Evolutionary conservation across 2,113 vertebrate genomes (phyloP), one percentile per base, ranked within the genome.

Genomic region (Pangasianodon hypophthalmus): DNA sequence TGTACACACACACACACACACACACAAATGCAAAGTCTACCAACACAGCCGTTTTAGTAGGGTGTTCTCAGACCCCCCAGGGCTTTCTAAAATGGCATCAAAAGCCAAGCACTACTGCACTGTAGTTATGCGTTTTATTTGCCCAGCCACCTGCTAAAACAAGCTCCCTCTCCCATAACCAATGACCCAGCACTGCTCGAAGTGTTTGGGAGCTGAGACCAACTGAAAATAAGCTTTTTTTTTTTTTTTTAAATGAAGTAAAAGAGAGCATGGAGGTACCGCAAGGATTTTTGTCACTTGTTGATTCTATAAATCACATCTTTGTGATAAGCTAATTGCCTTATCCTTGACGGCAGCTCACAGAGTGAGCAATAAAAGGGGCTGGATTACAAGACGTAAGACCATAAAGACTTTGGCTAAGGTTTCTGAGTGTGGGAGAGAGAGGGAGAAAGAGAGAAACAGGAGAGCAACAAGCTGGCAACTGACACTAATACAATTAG

Each of bases 321-420:
- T 95, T 88, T 91, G 92, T 90, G 94, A 96, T 96, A 96, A 96
- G 96, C 93, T 95, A 96, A 97, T 96, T 95, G 93, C 95, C 94
- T 95, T 97, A 96, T 96, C 96, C 96, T 97, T 97, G 97, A 97
- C 95, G 95, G 94, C 96, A 92, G 95, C 95, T 84, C 93, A 93
- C 91, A 95, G 92, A 92, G 88, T 91, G 90, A 92, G 95, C 93
- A 94, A 92, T 97, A 95, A 97, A 83, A 97, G 93, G 90, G 90
- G 90, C 71, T 88, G 95, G 94, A 93, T 95, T 95, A 95, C 92
- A 91, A 95, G 95, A 94, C 91, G 92, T 93, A 94, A 95, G 92
- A 93, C 94, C 93, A 95, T 96, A 96, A 96, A 96, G 95, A 93
- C 92, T 93, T 94, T 86, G 93, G 93, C 92, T 95, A 87, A 94